Evolutionary conservation across 2,797 vertebrate species (phyloP), one percentile per base, ranked within the genome.

Genomic region (Nannoperca obscura): DNA sequence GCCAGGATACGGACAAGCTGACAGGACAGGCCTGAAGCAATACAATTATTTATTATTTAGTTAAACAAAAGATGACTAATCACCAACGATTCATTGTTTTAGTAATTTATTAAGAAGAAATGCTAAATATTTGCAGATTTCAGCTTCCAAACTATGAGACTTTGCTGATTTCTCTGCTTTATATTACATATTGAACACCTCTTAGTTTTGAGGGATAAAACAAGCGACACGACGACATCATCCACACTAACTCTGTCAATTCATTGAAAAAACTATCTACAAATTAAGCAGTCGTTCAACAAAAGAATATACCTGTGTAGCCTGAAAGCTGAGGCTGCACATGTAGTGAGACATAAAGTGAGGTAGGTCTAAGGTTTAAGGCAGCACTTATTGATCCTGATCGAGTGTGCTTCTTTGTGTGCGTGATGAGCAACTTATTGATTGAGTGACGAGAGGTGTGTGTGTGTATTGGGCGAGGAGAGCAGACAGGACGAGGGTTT

Each of bases 331-430:
- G 30, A 30, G 14, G 59, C 32, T 20, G n/a, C 36, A 15, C 46
- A 46, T 2, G 10, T 10, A 38, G 36, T 11, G 36, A 38, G 36
- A 38, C 36, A 36, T 9, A 15, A 0, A 47, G 40, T n/a, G 3
- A n/a, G 49, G 59, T 46, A n/a, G 59, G 19, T 49, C 47, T 38
- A 24, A 11, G 15, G 47, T 60, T 24, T 20, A 4, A 50, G 55
- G 52, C 54, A 38, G 36, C 44, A 53, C 55, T 38, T 36, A 83
- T 46, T n/a, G 34, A 42, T 44, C 42, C 65, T 66, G 27, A 76
- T 47, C 42, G 36, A 54, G 42, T 24, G 15, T 20, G 14, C 64
- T 38, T 38, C 22, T 52, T 40, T 38, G 46, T n/a, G 36, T n/a
- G 47, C 17, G 20, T 11, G 58, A 71, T 61, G 60, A 76, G 55